Conservation (phyloP, 2,797 vertebrate genomes). For the Acanthornis magna region DNA sequence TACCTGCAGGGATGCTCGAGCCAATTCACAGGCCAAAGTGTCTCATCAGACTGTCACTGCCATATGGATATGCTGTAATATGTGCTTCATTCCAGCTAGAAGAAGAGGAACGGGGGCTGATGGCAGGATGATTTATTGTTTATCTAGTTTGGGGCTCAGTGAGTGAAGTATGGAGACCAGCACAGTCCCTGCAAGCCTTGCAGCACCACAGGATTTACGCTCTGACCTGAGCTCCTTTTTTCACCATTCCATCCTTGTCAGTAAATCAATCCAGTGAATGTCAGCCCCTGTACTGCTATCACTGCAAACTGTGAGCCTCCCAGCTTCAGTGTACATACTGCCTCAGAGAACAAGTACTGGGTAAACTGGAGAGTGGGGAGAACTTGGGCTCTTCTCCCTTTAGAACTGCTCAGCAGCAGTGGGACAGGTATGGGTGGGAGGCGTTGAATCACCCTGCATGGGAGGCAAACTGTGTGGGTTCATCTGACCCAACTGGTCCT, state of each 20-base stretch:
- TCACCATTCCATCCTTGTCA: background rate
- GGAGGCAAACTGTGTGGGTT: background rate
- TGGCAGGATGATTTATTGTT: background rate
- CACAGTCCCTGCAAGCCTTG: background rate
- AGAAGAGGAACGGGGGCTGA: background rate
- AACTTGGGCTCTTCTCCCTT: background rate
- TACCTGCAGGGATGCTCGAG: background rate
- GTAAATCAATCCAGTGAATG: background rate
- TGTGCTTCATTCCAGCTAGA: background rate
- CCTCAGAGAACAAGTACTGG: background rate
- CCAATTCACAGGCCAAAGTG: background rate
- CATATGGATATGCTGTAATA: background rate
- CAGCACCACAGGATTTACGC: rapidly evolving
- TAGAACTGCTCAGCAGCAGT: background rate
- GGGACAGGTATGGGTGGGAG: background rate
- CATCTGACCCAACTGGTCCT: background rate
- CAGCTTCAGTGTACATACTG: background rate
- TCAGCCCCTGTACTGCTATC: background rate
- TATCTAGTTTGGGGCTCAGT: background rate
- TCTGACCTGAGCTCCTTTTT: background rate
- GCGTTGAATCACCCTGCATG: background rate
- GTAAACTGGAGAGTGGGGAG: background rate
- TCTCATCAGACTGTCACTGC: background rate
- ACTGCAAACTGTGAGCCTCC: background rate
- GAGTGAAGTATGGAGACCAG: background rate